Percentiles rank a stretch among this genome's conserved stretches.
These are phyloP conservation scores for Poecilia latipinna DNA, from an alignment of 2,113 vertebrate species.

Conservation along the genomic window DNA sequence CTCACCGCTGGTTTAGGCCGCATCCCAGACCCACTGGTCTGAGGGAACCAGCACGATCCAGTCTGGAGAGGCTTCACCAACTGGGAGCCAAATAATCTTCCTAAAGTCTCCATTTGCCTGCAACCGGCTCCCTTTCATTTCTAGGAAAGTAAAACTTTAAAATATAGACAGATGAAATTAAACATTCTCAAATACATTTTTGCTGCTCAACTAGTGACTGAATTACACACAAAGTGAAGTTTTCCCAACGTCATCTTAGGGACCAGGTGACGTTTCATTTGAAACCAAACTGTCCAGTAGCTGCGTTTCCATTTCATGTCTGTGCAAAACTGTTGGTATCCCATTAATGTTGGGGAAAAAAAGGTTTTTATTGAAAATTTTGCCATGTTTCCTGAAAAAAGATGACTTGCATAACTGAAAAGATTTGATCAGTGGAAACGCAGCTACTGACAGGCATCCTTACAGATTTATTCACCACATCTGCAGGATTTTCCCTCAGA, in stretches of 20 bases:
- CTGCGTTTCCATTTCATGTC: conserved; percentile 18
- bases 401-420: no score
- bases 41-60: neutral
- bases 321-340: no score
- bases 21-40: neutral
- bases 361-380: no score
- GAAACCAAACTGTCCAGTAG: neutral
- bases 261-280: no score
- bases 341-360: no score
- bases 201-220: neutral
- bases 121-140: neutral
- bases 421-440: no score
- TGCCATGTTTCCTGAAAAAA: no score
- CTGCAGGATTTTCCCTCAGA: neutral
- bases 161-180: neutral
- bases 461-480: neutral
- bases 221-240: neutral
- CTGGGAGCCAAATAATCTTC: neutral
- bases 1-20: conserved; percentile 68
- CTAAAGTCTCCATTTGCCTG: neutral
- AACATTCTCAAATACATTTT: neutral
- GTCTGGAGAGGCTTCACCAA: neutral
- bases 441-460: neutral
- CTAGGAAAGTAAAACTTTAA: conserved; percentile 1
- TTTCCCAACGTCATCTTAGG: neutral